These are phyloP conservation scores for Rhingia rostrata DNA, from an alignment of 2,888 invertebrate genomes.

Conservation along the genomic window DNA sequence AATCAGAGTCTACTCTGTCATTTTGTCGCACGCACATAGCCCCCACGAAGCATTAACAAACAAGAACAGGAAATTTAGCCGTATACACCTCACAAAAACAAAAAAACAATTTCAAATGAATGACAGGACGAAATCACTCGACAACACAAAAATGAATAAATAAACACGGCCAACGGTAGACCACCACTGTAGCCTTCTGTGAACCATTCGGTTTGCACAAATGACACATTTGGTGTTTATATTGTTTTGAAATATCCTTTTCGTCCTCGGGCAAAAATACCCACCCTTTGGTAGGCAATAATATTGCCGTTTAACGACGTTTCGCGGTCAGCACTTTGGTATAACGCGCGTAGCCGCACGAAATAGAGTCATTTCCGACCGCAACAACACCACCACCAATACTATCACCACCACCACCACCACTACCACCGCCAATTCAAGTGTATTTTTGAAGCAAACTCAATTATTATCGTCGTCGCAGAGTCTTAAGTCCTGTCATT, in stretches of 20 bases:
- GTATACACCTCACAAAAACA: conserved; percentile 10
- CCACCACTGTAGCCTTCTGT: conserved; percentile 2
- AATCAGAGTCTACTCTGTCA: background rate
- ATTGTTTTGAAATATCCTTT: conserved; percentile 52
- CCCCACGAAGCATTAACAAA: background rate
- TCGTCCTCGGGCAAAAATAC: background rate
- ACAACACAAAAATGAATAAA: conserved; percentile 16
- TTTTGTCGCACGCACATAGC: background rate
- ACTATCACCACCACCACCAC: conserved; percentile 16
- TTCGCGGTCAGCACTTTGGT: conserved; percentile 63
- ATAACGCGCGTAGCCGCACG: conserved; percentile 52
- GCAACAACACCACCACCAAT: conserved; percentile 11
- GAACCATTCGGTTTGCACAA: conserved; percentile 43
- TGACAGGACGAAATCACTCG: conserved; percentile 40
- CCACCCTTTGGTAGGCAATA: conserved; percentile 47
- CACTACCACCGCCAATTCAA: conserved; percentile 23
- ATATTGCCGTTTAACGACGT: conserved; percentile 70
- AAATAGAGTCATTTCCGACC: conserved; percentile 67
- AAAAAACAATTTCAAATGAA: conserved; percentile 28
- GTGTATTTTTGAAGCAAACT: conserved; percentile 52
- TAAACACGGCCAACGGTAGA: conserved; percentile 10
- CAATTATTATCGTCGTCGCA: conserved; percentile 48
- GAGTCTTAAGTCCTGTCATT: conserved; percentile 64
- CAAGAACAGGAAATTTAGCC: conserved; percentile 20
- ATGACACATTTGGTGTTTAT: conserved; percentile 39